Evolutionary conservation across 2,888 invertebrate species (phyloP).

Genomic region (Coelopa pilipes): DNA sequence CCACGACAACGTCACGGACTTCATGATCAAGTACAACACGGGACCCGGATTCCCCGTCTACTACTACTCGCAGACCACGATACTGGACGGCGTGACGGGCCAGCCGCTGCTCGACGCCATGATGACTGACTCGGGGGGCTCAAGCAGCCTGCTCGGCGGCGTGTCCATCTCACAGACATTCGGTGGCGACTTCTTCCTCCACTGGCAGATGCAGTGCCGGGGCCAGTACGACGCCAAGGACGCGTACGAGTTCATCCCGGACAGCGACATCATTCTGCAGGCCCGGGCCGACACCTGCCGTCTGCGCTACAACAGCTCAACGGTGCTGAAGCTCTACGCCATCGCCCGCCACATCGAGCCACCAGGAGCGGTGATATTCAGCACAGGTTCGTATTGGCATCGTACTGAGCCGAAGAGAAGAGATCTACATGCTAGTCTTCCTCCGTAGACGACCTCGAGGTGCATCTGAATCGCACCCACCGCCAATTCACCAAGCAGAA

Average conservation of each 20-base stretch:
- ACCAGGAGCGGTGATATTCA: slow-evolving; percentile 79
- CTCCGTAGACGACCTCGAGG: slow-evolving; percentile 60
- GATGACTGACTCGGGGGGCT: slow-evolving; percentile 67
- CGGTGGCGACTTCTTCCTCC: slow-evolving; percentile 82
- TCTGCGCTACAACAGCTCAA: slow-evolving; percentile 76
- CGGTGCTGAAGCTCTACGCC: slow-evolving; percentile 75
- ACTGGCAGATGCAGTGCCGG: slow-evolving; percentile 77
- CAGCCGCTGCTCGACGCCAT: slow-evolving; percentile 61
- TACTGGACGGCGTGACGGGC: slow-evolving; percentile 62
- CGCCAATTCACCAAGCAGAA: slow-evolving; percentile 61
- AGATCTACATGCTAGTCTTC: slow-evolving; percentile 10
- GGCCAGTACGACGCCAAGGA: slow-evolving; percentile 67
- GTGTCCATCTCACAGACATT: slow-evolving; percentile 67
- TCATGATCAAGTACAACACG: slow-evolving; percentile 76
- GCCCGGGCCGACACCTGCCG: slow-evolving; percentile 74
- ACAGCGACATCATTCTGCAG: slow-evolving; percentile 65
- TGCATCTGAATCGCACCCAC: slow-evolving; percentile 64
- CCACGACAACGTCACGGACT: slow-evolving; percentile 80
- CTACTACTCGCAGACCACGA: slow-evolving; percentile 74
- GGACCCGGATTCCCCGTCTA: slow-evolving; percentile 80
- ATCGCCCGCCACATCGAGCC: slow-evolving; percentile 72
- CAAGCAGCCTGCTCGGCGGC: slow-evolving; percentile 64
- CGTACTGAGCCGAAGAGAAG: too few relatives aligned
- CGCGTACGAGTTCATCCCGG: slow-evolving; percentile 69
- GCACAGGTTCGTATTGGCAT: slow-evolving; percentile 70